These are phyloP conservation scores for Mystacides longicornis DNA, from an alignment of 2,888 invertebrate genomes.

Conservation along the genomic window DNA sequence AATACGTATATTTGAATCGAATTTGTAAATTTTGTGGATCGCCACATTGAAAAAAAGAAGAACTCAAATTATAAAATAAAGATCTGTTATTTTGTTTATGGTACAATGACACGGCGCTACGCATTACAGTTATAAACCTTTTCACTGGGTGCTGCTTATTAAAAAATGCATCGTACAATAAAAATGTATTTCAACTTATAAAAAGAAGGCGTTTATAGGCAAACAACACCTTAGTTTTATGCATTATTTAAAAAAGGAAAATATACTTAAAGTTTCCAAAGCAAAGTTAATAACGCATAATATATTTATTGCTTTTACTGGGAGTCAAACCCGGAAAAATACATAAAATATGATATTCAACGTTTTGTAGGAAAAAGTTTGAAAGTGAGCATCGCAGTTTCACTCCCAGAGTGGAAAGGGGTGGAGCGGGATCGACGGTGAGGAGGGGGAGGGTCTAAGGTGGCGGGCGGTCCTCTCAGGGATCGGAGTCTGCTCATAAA, in stretches of 20 bases:
- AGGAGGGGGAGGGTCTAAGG: neutral
- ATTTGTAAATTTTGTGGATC: no score
- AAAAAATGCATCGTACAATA: no score
- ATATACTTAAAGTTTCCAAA: neutral
- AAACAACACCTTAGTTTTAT: no score
- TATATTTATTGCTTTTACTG: neutral
- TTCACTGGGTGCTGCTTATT: no score
- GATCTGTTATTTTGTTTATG: no score
- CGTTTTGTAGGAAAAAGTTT: neutral
- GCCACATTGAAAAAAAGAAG: no score
- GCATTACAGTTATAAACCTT: no score
- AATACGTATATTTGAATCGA: no score
- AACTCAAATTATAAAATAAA: no score
- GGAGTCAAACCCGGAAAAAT: neutral
- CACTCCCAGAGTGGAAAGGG: neutral
- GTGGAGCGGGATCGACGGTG: neutral
- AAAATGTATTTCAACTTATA: no score
- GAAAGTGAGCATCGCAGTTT: neutral
- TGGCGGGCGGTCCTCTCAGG: neutral
- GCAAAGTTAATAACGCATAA: neutral
- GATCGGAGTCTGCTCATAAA: neutral
- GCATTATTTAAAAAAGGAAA: neutral
- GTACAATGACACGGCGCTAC: no score
- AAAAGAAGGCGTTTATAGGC: no score
- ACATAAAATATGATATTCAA: neutral